Base-by-base conservation (phyloP, 2,888 invertebrate species). In the Noctua fimbriata region DNA sequence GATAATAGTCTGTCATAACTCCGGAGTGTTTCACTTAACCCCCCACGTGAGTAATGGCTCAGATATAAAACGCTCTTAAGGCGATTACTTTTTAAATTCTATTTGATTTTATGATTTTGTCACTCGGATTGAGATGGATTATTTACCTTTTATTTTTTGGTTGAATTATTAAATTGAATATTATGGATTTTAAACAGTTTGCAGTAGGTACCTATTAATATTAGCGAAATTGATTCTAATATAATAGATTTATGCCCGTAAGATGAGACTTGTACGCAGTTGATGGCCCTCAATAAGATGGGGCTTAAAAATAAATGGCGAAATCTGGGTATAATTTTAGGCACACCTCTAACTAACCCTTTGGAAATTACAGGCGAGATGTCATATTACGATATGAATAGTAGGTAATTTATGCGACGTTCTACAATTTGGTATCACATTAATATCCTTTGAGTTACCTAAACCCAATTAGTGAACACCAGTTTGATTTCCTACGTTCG, bases 1-100 rank as follows among this genome's bases (percentile, higher is more conserved):
- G 89, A 91, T 92, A 90, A 92, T 91, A 92, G 88, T 80, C 90
- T 85, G 87, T 87, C 89, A 91, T 92, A 91, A 90, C 89, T 89
- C 85, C 77, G 58, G 73, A 87, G 86, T 88, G 83, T 89, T 89
- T 90, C 87, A 88, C 85, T 90, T 89, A 87, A 88, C 85, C 85
- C 86, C 76, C 47, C 76, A 49, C 81, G 78, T 83, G 87, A 85
- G 85, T 89, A 89, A 89, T 87, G 88, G 86, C 76, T 80, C 18
- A 78, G 80, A 76, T 79, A 83, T 90, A 84, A 85, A 85, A 74
- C 79, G 81, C 73, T 83, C 85, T 85, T 69, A 86, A 28, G 55
- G 7, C 69, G 77, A 88, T 88, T 79, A 89, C 72, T 83, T 86
- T 81, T 88, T 80, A 80, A 88, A 86, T 10, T 82, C 70, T 78